Evolutionary conservation across 1,140 invertebrate genomes (phyloP).

Genomic region (Neelides sp.): DNA sequence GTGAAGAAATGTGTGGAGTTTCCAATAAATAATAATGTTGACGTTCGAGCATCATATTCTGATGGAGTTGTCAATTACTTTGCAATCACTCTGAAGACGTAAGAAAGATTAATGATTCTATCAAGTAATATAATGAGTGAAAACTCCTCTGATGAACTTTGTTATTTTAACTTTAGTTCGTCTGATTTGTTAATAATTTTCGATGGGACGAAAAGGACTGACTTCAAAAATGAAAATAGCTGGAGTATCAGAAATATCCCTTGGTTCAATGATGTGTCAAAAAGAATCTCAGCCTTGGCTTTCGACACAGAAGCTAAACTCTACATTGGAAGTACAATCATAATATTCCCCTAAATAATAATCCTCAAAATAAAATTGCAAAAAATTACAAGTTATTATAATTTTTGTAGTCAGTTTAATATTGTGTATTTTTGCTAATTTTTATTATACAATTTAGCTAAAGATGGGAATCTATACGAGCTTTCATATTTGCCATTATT

Average conservation of each 20-base stretch:
- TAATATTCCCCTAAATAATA: slow-evolving; percentile 1
- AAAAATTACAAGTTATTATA: not conserved
- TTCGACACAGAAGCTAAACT: slow-evolving; percentile 27
- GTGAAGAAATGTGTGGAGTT: no score
- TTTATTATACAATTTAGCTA: not conserved
- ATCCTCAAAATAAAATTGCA: slow-evolving; percentile 2
- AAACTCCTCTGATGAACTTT: not conserved
- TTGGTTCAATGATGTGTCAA: slow-evolving; percentile 26
- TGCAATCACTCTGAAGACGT: slow-evolving; percentile 21
- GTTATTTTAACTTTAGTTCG: slow-evolving; percentile 8
- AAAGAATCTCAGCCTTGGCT: slow-evolving; percentile 20
- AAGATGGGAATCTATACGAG: slow-evolving; percentile 16
- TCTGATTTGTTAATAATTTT: slow-evolving; percentile 22
- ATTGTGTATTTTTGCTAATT: not conserved
- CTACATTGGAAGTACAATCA: slow-evolving; percentile 24
- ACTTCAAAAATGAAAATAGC: not conserved
- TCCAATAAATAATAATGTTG: no score
- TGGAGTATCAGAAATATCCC: slow-evolving; percentile 25
- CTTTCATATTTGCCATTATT: slow-evolving; percentile 5
- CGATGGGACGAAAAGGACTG: not conserved
- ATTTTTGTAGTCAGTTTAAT: slow-evolving; percentile 6
- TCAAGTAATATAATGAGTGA: not conserved
- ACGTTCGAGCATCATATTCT: no score
- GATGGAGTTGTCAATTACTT: slow-evolving; percentile 22
- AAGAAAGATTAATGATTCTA: not conserved